Evolutionary conservation across 2,888 invertebrate genomes (phyloP), one percentile per base, ranked within the genome.

Genomic region (Acanthopleura granulata): DNA sequence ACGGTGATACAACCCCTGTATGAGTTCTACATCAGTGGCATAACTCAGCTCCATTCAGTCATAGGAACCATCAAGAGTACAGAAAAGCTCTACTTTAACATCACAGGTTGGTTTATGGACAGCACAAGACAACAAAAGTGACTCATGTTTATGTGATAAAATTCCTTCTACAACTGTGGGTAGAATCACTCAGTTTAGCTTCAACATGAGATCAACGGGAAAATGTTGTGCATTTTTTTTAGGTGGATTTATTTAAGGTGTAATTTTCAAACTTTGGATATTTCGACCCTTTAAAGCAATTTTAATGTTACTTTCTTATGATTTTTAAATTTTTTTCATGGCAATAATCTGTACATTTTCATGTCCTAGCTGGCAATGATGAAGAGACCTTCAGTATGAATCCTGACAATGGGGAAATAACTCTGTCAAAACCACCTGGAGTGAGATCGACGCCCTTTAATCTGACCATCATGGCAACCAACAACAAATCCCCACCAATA

Each of bases 81-180:
- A 27, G 29, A 66, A 66, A 27, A 22, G 25, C 22, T 66, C 4
- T 25, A 27, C 66, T 66, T 66, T 27, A 66, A 66, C 25, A 22
- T 66, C 29, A 66, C 66, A 66, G 66, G 66, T 66, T 22, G 16
- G 66, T 40, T 40, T n/a, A n/a, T n/a, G n/a, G n/a, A n/a, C n/a
- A n/a, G n/a, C n/a, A n/a, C n/a, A n/a, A n/a, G n/a, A n/a, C n/a
- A n/a, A n/a, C n/a, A 40, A 40, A 40, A 40, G 9, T 40, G 40
- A 40, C 40, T 6, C 4, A 6, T 40, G 9, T 40, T 3, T 40
- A 40, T 6, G 9, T 40, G 9, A 40, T 40, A 40, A 3, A 40
- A 40, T 40, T 9, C 9, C 4, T 40, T 40, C 40, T 40, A 40
- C 9, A 40, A 9, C 9, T 3, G 40, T 40, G 40, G 40, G 9